Conservation (phyloP, 2,113 vertebrate species). For the Sinocyclocheilus maitianheensis region DNA sequence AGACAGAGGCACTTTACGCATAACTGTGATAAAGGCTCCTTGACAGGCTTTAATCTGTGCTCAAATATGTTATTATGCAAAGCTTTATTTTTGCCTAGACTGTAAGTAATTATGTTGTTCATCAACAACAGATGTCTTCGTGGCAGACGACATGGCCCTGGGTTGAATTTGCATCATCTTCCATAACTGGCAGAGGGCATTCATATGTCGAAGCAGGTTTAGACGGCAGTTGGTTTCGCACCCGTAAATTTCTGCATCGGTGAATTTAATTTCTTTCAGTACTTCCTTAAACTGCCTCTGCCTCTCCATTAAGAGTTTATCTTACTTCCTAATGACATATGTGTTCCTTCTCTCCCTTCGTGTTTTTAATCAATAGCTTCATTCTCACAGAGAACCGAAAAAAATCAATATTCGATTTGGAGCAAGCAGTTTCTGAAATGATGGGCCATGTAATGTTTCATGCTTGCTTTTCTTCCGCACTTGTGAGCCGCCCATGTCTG, state of each 20-base stretch:
- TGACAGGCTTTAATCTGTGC: conserved; percentile 1
- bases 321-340: conserved; percentile 60
- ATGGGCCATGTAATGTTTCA: conserved; percentile 46
- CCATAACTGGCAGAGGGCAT: conserved; percentile 23
- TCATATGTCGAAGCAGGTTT: conserved; percentile 30
- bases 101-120: conserved; percentile 33
- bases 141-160: background rate
- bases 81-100: conserved; percentile 26
- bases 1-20: conserved; percentile 3
- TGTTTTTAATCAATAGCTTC: conserved; percentile 49
- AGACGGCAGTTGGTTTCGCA: background rate
- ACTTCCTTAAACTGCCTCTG: conserved; percentile 51
- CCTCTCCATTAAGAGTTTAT: conserved; percentile 45
- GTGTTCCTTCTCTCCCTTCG: conserved; percentile 53
- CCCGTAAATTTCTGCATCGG: conserved; percentile 15
- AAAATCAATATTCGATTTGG: conserved; percentile 66
- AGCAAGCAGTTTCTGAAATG: conserved; percentile 55
- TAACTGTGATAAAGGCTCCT: conserved; percentile 9
- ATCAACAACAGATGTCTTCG: conserved; percentile 39
- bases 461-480: conserved; percentile 17
- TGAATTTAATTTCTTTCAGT: conserved; percentile 10
- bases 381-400: conserved; percentile 20
- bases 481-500: conserved; percentile 46
- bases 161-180: conserved; percentile 18
- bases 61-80: conserved; percentile 20